Evolutionary conservation across 1,140 invertebrate species (phyloP), one percentile per base, ranked within the genome.

Genomic region (Mya arenaria): DNA sequence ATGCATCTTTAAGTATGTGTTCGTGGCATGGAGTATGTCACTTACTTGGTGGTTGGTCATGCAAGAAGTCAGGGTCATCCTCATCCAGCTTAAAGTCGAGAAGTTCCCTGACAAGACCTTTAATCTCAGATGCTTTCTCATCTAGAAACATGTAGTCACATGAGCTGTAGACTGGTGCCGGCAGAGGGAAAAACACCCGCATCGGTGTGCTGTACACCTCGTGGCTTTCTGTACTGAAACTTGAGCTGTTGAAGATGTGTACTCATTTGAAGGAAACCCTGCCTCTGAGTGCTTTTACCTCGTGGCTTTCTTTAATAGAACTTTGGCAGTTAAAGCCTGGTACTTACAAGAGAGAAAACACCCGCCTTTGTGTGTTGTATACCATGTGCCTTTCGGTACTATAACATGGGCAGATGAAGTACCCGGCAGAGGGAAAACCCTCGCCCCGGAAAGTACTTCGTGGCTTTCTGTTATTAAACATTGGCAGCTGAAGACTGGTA

Each of bases 121-220:
- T 91, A 8, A 96, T 95, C 90, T 97, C 96, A 58, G 95, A 94
- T 0, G 95, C 94, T 1, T 95, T 95, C 93, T 97, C 96, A 8
- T 96, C 96, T 74, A 96, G 96, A 89, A 97, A 97, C 52, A 97
- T 92, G 92, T 97, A 97, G 91, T 97, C 96, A 68, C 96, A 97
- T 8, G 97, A 93, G 28, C 95, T 95, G 28, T 97, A 90, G 79
- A 94, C 93, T 36, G 94, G 95, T 34, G 94, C 93, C 34, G 95
- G 94, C 10, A 96, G 89, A 32, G 94, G 94, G 6, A 96, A 95
- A 69, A 97, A 93, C 2, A 97, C 96, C 85, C 96, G 92, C 56
- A 96, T 93, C 4, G 97, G 97, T 30, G 96, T 96, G 90, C 97
- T 96, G 89, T 97, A 95, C 86, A 97, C 87, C 90, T 95, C 95